Base-by-base conservation (phyloP, 1,140 invertebrate genomes). In the Nilaparvata lugens region DNA sequence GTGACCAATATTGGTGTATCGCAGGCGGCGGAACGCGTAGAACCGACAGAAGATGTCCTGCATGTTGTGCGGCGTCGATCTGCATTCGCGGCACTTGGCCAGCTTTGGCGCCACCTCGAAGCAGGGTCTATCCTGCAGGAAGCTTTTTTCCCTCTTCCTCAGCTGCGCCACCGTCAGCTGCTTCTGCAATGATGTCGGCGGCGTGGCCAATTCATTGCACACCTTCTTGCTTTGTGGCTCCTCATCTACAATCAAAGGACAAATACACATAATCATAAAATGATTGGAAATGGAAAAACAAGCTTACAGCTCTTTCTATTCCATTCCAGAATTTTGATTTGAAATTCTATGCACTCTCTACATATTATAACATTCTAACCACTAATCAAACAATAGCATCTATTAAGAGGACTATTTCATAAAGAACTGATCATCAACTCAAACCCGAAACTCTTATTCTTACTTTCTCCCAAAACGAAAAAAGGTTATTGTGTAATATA, bases 1-100 rank as follows among this genome's bases (percentile, higher is more conserved):
- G 69, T 89, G 85, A 42, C 92, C 93, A 70, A 88, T 89, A 74
- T 92, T 92, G 64, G 88, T 92, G 74, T 93, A 96, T 55, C 87
- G 83, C 66, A 98, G 79, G 70, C 91, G 85, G 71, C 95, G 81
- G 76, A 97, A 98, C 66, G 91, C 93, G 75, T 95, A 97, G 76
- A 98, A 98, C 64, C 95, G 81, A 75, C 95, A 98, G 75, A 96
- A 97, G 64, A 96, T 94, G 74, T 93, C 93, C 40, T 86, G 82
- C 76, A 87, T 85, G 69, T 91, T 91, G 70, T 90, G 90, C 60
- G 88, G 86, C 18, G 87, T 90, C 84, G 88, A 88, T 62, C 91
- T 83, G 70, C 93, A 97, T 73, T 95, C 92, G 58, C 93, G 81
- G 76, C 93, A 96, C 74, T 94, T 95, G 45, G 87, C 86, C 52